These are phyloP conservation scores for Trichomalopsis sarcophagae DNA, from an alignment of 1,140 invertebrate species.

Conservation along the genomic window DNA sequence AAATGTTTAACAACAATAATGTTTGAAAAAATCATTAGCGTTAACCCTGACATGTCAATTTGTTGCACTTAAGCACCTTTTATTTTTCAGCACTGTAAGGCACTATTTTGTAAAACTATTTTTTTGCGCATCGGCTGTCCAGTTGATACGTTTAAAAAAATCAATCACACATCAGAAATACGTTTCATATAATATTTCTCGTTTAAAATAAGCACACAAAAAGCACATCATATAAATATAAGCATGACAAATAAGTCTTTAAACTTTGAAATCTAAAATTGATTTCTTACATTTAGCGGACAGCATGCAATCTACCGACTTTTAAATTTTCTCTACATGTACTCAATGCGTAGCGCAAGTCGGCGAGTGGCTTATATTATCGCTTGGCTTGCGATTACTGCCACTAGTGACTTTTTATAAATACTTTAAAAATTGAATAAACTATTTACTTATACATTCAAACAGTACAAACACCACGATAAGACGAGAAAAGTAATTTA, in stretches of 20 bases:
- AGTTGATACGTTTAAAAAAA: not conserved
- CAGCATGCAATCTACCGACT: constrained; percentile 74
- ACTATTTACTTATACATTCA: not conserved
- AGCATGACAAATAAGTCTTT: constrained; percentile 1
- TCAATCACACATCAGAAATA: not conserved
- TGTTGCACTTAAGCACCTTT: not conserved
- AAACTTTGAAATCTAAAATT: not conserved
- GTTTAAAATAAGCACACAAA: not conserved
- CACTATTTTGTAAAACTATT: not conserved
- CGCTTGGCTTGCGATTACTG: constrained; percentile 11
- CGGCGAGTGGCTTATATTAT: constrained; percentile 52
- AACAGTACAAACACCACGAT: not conserved
- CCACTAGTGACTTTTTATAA: not conserved
- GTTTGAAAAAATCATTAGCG: not conserved
- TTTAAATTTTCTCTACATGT: constrained; percentile 61
- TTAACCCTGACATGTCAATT: not conserved
- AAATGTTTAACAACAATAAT: not conserved
- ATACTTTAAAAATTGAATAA: not conserved
- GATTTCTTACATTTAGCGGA: constrained; percentile 54
- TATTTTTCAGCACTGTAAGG: not conserved
- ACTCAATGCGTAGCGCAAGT: constrained; percentile 51
- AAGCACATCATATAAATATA: constrained; percentile 4
- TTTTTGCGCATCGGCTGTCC: not conserved
- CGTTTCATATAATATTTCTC: not conserved
- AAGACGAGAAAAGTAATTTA: not conserved